These are phyloP conservation scores for Marmota monax DNA, from an alignment of 2,113 vertebrate genomes.

Conservation along the genomic window DNA sequence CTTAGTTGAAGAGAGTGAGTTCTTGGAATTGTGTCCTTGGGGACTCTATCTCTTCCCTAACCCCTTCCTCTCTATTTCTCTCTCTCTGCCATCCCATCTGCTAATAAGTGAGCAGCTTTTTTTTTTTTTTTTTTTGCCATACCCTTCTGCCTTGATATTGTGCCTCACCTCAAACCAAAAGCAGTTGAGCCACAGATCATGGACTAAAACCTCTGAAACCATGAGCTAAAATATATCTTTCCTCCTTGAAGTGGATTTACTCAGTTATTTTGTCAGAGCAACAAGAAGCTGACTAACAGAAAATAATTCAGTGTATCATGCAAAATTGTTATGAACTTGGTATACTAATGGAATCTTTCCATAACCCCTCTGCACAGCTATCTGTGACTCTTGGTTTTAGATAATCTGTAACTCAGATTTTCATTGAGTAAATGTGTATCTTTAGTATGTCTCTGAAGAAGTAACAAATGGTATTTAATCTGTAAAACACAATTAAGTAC, in stretches of 20 bases:
- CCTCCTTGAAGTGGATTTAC: neutral
- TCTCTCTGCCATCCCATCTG: neutral
- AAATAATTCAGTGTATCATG: neutral
- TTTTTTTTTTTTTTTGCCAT: too few species aligned
- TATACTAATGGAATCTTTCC: neutral
- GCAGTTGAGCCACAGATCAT: neutral
- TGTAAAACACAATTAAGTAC: neutral
- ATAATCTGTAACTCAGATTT: constrained; percentile 43
- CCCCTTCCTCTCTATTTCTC: too few species aligned
- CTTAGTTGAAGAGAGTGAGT: neutral
- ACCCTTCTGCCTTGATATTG: neutral
- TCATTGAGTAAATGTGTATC: neutral
- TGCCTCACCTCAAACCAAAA: neutral
- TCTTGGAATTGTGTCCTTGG: neutral
- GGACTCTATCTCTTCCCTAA: neutral
- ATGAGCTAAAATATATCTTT: neutral
- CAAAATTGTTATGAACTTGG: neutral
- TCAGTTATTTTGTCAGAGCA: neutral
- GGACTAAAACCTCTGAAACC: neutral
- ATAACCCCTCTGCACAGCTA: neutral
- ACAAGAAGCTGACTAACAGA: neutral
- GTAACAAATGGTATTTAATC: neutral
- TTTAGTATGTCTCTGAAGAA: neutral
- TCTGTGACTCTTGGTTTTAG: neutral
- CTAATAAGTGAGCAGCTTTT: too few species aligned